Percentiles rank a stretch among this genome's conserved stretches.
Evolutionary conservation across 2,797 vertebrate species (phyloP).

Genomic region (Clarias laeviceps): DNA sequence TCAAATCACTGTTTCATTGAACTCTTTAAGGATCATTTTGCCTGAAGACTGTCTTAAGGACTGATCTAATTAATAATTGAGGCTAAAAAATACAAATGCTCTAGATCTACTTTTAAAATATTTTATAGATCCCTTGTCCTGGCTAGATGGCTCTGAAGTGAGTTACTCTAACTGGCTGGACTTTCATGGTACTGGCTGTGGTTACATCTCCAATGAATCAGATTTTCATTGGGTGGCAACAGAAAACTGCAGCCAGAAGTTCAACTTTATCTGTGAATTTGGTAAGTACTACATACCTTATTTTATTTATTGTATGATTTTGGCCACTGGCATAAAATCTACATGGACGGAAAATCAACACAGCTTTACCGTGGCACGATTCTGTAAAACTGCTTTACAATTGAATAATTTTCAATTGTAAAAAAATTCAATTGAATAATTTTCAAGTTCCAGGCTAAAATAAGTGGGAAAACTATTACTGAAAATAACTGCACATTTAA

Average conservation of each 20-base stretch:
- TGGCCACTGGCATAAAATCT: too few relatives aligned
- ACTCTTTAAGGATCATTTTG: neutral
- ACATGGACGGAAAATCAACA: too few relatives aligned
- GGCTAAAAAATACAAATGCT: neutral
- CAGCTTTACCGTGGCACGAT: too few relatives aligned
- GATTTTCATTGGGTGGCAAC: constrained; percentile 83
- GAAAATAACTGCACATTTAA: too few relatives aligned
- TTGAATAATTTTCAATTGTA: too few relatives aligned
- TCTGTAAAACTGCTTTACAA: too few relatives aligned
- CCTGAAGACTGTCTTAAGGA: neutral
- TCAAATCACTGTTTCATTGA: too few relatives aligned
- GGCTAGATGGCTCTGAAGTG: constrained; percentile 87
- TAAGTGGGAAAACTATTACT: too few relatives aligned
- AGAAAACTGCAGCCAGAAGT: constrained; percentile 82
- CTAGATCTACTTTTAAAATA: neutral
- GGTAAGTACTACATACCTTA: constrained; percentile 68
- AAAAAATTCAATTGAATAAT: too few relatives aligned
- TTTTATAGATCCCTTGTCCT: constrained; percentile 77
- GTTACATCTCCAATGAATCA: constrained; percentile 77
- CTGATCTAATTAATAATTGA: neutral
- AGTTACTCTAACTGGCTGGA: constrained; percentile 86
- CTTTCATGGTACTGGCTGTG: constrained; percentile 71
- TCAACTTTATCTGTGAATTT: constrained; percentile 88
- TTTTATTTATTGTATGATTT: too few relatives aligned
- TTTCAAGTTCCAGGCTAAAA: too few relatives aligned